phyloP scores from a whole-genome alignment of 2,797 vertebrate species.

The Diceros bicornis region DNA sequence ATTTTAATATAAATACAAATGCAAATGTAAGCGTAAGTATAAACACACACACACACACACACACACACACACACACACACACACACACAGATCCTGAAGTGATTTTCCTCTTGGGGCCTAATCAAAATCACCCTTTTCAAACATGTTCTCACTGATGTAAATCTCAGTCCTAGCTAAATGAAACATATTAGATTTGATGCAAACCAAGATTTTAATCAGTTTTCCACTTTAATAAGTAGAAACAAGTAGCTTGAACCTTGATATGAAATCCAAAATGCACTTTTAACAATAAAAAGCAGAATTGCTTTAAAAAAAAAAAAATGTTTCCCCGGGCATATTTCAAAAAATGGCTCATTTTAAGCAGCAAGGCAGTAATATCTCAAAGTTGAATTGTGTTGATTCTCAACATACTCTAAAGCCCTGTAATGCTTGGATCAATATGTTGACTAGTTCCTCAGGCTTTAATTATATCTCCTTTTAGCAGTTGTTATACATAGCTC shows the following conservation, averaged over 20 bases:
- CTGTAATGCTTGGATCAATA: not conserved
- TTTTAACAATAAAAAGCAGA: constrained; percentile 15
- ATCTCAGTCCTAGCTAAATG: constrained; percentile 44
- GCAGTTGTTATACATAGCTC: not conserved
- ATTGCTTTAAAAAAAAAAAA: constrained; percentile 63
- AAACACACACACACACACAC: not conserved
- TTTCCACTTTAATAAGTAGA: constrained; percentile 74
- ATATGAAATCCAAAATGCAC: constrained; percentile 55
- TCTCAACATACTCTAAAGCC: constrained; percentile 43
- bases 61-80: not conserved
- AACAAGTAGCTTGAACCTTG: constrained; percentile 61
- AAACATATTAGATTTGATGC: constrained; percentile 48
- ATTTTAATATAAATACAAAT: constrained; percentile 73
- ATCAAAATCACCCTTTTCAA: constrained; percentile 67
- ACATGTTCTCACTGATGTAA: constrained; percentile 5
- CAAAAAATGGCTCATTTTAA: constrained; percentile 35
- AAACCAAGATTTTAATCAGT: constrained; percentile 60
- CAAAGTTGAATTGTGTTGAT: constrained; percentile 31
- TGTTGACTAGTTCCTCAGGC: not conserved
- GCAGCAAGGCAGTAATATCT: not conserved
- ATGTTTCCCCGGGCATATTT: not conserved
- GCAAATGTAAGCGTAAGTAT: constrained; percentile 20
- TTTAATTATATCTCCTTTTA: constrained; percentile 33
- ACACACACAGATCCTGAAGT: not conserved
- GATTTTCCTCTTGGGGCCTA: constrained; percentile 9